Evolutionary conservation across 2,888 invertebrate genomes (phyloP), one percentile per base, ranked within the genome.

Genomic region (Cephus nigrinus): DNA sequence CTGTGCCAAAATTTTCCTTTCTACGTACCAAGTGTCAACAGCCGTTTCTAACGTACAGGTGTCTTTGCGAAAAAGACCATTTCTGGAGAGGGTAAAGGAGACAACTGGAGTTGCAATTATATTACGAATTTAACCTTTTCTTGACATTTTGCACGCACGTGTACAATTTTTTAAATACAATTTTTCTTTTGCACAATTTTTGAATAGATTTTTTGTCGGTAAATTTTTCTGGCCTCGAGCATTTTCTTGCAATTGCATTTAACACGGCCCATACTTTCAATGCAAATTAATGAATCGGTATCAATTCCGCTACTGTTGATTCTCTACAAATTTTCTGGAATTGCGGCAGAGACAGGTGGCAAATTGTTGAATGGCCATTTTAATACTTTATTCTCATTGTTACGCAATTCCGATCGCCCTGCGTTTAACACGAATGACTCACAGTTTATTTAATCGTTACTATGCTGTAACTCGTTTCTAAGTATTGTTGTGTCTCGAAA

Each of bases 181-280:
- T 36, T 4, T 36, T 40, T 55, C 2, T 9, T 23, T 23, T 0
- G 9, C 55, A 55, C 9, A 55, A 1, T 5, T 40, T 40, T 40
- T 15, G 5, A 0, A 40, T 12, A 36, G 1, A 4, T 15, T 1
- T 40, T 4, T 3, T 0, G 0, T 11, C 35, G 0, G 0, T 15
- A 9, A 1, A 40, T 40, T 23, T 15, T 40, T 40, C 3, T 1
- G 12, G 3, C 55, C 1, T 15, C 23, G 23, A 40, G 9, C 40
- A 15, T 40, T 1, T 4, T 35, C 12, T 35, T 12, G 40, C 9
- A 55, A 55, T 9, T 23, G 9, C 9, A 55, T 55, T 23, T 23
- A 55, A 55, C 23, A 1, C 23, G 0, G 5, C 2, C 23, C 9
- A 2, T 55, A 15, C 9, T 9, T 55, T 23, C 9, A 2, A 23